Conservation (phyloP, 2,888 invertebrate genomes). For the Druceiella hillmani region DNA sequence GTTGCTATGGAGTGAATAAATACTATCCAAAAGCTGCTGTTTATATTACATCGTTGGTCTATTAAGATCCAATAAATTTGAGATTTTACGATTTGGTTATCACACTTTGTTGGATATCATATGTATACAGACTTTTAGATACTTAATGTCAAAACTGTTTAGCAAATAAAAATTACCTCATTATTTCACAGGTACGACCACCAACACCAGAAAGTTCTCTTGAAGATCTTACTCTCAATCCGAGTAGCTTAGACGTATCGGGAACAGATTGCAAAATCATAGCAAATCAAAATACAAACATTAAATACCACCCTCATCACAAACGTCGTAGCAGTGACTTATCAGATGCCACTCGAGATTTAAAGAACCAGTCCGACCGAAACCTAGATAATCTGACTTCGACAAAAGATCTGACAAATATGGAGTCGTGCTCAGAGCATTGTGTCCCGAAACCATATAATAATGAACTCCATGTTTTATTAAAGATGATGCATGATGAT, state of each 20-base stretch:
- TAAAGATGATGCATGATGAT: constrained; percentile 25
- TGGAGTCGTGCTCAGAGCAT: constrained; percentile 21
- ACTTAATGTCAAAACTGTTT: too few species aligned
- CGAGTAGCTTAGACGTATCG: constrained; percentile 32
- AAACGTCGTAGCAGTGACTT: constrained; percentile 20
- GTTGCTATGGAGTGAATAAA: too few species aligned
- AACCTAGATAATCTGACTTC: constrained; percentile 19
- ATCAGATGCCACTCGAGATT: constrained; percentile 15
- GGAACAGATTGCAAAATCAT: constrained; percentile 48
- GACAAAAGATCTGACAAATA: constrained; percentile 17
- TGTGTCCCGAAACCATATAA: too few species aligned
- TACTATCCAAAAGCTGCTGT: too few species aligned
- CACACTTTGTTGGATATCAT: too few species aligned
- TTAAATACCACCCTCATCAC: constrained; percentile 6
- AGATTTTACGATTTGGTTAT: too few species aligned
- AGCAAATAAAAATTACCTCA: too few species aligned
- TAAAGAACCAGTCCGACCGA: constrained; percentile 18
- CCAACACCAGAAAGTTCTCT: constrained; percentile 37
- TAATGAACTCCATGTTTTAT: too few species aligned
- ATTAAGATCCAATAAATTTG: too few species aligned
- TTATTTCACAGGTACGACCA: constrained; percentile 22
- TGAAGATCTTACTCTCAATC: constrained; percentile 37
- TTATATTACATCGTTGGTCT: too few species aligned
- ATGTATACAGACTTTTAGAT: too few species aligned
- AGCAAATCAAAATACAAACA: too few species aligned